Evolutionary conservation across 2,113 vertebrate species (phyloP).

Genomic region (Ptilonorhynchus violaceus): DNA sequence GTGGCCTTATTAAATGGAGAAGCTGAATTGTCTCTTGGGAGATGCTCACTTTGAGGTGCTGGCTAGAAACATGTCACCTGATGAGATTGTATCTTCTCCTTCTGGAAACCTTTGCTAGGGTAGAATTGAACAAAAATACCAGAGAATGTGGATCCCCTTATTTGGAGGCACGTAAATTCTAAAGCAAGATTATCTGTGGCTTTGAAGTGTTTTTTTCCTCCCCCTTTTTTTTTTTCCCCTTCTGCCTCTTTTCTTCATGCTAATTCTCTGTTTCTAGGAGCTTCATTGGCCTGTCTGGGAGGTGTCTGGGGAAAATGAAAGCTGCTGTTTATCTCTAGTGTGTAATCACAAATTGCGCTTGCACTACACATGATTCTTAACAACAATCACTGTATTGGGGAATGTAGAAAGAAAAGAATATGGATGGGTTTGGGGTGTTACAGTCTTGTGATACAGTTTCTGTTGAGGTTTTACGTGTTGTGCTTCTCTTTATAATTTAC

Average conservation of each 20-base stretch:
- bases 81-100: background rate
- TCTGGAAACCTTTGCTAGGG: background rate
- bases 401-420: background rate
- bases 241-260: background rate
- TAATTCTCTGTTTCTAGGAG: background rate
- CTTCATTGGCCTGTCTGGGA: background rate
- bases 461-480: background rate
- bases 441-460: background rate
- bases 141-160: background rate
- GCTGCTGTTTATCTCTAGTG: background rate
- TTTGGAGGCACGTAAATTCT: background rate
- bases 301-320: background rate
- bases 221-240: fast-evolving
- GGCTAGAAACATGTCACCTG: background rate
- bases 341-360: background rate
- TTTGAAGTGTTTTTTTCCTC: fast-evolving
- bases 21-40: background rate
- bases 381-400: background rate
- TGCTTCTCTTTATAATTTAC: background rate
- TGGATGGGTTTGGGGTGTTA: background rate
- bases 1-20: background rate
- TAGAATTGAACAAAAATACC: background rate
- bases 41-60: background rate
- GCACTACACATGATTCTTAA: background rate
- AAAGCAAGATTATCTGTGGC: background rate